Conservation (phyloP, 2,113 vertebrate species). For the Ardeotis arabs region DNA sequence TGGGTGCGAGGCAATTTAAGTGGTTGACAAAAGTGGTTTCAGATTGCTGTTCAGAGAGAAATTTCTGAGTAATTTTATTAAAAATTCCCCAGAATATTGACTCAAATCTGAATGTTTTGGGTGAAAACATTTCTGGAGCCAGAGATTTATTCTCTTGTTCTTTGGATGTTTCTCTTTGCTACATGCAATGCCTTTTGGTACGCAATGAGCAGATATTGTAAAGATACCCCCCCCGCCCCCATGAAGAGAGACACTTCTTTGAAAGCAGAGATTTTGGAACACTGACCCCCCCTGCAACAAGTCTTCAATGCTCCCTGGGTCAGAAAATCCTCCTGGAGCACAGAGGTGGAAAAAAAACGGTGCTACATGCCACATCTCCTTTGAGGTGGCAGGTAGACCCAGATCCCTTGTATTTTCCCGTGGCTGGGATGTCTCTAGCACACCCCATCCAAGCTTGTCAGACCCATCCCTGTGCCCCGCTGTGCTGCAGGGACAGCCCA, state of each 20-base stretch:
- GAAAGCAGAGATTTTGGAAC: not conserved
- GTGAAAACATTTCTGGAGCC: not conserved
- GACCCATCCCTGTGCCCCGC: rapidly evolving
- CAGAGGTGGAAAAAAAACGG: not conserved
- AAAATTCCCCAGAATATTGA: conserved; percentile 2
- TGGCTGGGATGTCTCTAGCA: not conserved
- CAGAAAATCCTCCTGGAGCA: not conserved
- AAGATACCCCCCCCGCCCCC: not conserved
- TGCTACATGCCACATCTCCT: rapidly evolving
- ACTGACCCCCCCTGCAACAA: not conserved
- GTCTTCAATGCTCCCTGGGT: not conserved
- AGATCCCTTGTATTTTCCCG: not conserved
- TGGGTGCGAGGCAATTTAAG: conserved; percentile 24
- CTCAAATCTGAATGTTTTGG: not conserved
- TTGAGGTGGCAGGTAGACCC: not conserved
- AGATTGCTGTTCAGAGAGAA: not conserved
- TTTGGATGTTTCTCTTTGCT: not conserved
- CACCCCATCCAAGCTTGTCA: not conserved
- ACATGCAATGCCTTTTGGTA: not conserved
- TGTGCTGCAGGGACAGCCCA: not conserved
- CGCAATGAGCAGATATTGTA: not conserved
- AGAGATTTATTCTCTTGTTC: not conserved
- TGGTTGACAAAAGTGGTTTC: not conserved
- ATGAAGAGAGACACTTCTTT: not conserved
- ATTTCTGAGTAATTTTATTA: not conserved